Evolutionary conservation across 2,888 invertebrate genomes (phyloP).

Genomic region (Dasysyrphus albostriatus): DNA sequence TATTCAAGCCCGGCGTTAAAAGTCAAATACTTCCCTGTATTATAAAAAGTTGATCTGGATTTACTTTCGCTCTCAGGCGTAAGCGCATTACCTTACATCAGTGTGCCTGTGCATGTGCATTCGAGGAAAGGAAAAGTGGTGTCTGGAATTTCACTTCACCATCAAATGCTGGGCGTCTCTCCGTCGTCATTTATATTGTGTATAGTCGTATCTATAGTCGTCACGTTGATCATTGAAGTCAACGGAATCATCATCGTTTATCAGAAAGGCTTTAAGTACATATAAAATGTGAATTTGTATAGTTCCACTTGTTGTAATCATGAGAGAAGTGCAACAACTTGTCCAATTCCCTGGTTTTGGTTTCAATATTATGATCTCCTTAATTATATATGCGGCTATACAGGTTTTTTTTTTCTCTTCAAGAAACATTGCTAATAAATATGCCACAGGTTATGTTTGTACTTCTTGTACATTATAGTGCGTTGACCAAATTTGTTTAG

Average conservation of each 20-base stretch:
- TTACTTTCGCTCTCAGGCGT: constrained; percentile 56
- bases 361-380: constrained; percentile 38
- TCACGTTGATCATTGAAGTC: neutral
- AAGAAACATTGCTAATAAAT: constrained; percentile 8
- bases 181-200: neutral
- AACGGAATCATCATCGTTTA: constrained; percentile 1
- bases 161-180: constrained; percentile 25
- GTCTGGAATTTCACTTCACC: constrained; percentile 65
- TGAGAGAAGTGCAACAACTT: constrained; percentile 62
- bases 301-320: constrained; percentile 42
- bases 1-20: neutral
- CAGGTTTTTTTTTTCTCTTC: constrained; percentile 14
- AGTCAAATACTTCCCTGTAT: constrained; percentile 12
- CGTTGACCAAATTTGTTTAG: constrained; percentile 54
- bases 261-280: neutral
- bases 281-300: constrained; percentile 25
- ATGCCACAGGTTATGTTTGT: constrained; percentile 13
- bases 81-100: constrained; percentile 51
- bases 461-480: neutral
- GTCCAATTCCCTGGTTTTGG: constrained; percentile 44
- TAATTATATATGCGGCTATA: constrained; percentile 9
- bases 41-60: constrained; percentile 28
- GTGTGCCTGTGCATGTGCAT: constrained; percentile 8
- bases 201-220: too few species aligned
- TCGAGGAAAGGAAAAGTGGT: constrained; percentile 64